These are phyloP conservation scores for Tricholauxania praeusta DNA, from an alignment of 2,888 invertebrate species.

Conservation along the genomic window DNA sequence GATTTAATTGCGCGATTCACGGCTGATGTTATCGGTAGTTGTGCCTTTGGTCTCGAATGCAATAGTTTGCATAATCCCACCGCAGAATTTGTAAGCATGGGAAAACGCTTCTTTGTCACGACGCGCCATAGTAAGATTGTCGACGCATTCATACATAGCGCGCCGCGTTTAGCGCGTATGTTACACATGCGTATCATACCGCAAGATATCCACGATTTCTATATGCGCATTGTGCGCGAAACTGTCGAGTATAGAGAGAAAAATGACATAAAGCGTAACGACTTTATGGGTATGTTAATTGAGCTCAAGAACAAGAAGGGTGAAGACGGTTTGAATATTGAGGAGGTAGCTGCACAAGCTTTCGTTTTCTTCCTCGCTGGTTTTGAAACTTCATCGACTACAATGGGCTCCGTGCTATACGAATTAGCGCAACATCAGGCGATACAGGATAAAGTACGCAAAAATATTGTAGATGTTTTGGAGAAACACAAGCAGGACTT, in stretches of 20 bases:
- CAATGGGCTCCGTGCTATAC: slow-evolving; percentile 69
- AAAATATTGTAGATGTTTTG: slow-evolving; percentile 63
- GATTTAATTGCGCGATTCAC: slow-evolving; percentile 55
- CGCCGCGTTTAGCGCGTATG: slow-evolving; percentile 43
- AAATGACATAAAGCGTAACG: slow-evolving; percentile 61
- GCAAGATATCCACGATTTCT: slow-evolving; percentile 49
- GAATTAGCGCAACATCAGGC: slow-evolving; percentile 69
- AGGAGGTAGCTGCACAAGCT: slow-evolving; percentile 70
- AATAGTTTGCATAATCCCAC: slow-evolving; percentile 65
- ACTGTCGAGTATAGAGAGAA: slow-evolving; percentile 62
- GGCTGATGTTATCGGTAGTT: slow-evolving; percentile 69
- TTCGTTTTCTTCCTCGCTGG: slow-evolving; percentile 71
- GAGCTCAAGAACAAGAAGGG: slow-evolving; percentile 59
- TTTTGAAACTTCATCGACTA: slow-evolving; percentile 70
- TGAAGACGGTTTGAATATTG: slow-evolving; percentile 55
- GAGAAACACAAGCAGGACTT: slow-evolving; percentile 49
- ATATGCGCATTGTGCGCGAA: slow-evolving; percentile 64
- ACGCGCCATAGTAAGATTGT: slow-evolving; percentile 27
- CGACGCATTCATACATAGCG: slow-evolving; percentile 50
- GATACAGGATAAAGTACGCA: slow-evolving; percentile 67
- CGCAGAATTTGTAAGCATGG: slow-evolving; percentile 60
- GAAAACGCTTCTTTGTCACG: slow-evolving; percentile 51
- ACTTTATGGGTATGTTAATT: slow-evolving; percentile 68
- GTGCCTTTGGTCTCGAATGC: slow-evolving; percentile 69
- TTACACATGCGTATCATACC: slow-evolving; percentile 45